Evolutionary conservation across 2,797 vertebrate species (phyloP), one percentile per base, ranked within the genome.

Genomic region (Amblyraja radiata): DNA sequence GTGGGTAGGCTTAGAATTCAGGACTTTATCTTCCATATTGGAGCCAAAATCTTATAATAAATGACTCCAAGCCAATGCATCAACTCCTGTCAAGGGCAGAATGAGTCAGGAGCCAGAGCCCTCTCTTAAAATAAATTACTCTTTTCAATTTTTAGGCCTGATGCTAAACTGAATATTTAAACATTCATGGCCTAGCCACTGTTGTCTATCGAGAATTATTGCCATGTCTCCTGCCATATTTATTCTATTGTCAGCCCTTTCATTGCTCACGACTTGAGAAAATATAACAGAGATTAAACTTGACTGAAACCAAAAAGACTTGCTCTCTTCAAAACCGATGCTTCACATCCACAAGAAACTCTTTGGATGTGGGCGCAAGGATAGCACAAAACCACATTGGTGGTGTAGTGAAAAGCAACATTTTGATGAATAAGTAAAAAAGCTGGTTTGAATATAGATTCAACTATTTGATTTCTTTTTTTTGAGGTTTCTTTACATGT

Each of bases 381-480:
- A 73, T n/a, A 46, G 93, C 21, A 90, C 93, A 58, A 76, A 93
- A 84, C 73, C 93, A 71, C 90, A 84, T 13, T 76, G 74, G 61
- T 16, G 91, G 93, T 93, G 88, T 23, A 68, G 78, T 84, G 74
- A 83, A 36, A 68, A 92, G 91, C 93, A 94, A 74, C 73, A n/a
- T 93, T 93, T 93, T 93, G 91, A 94, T 93, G 93, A 76, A 93
- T 80, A 90, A 77, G 92, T 77, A 54, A 76, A 76, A 83, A 77
- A 84, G 81, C 93, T 94, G 81, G 88, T 86, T 93, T 94, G 90
- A 93, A 93, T 91, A 93, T 78, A 93, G 93, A 93, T 88, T 93
- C 86, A 94, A 93, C 81, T 68, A 83, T 46, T 81, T 79, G 93
- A 93, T 94, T 76, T 76, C 93, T 68, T 93, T 78, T 54, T 54